Evolutionary conservation across 1,140 invertebrate genomes (phyloP).

Genomic region (Pemphigus obesinymphae): DNA sequence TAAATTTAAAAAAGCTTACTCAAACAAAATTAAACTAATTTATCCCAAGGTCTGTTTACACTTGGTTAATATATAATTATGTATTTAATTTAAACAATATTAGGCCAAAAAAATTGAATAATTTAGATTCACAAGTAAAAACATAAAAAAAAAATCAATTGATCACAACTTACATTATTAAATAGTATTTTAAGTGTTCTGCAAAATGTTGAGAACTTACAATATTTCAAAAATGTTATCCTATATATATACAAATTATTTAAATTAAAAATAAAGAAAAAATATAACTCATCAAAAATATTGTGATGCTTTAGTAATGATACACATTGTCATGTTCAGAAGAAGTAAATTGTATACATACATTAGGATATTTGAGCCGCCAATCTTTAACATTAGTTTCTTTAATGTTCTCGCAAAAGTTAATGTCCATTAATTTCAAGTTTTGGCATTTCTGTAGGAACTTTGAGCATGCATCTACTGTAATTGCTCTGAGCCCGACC

Average conservation of each 20-base stretch:
- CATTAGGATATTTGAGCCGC: constrained; percentile 58
- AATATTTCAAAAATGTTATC: neutral
- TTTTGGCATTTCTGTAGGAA: constrained; percentile 62
- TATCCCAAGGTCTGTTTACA: too few species aligned
- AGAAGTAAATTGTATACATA: constrained; percentile 56
- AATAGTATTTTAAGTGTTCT: neutral
- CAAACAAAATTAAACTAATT: too few species aligned
- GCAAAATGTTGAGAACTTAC: neutral
- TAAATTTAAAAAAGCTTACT: too few species aligned
- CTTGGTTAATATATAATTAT: too few species aligned
- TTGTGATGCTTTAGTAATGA: constrained; percentile 12
- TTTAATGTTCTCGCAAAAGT: constrained; percentile 75
- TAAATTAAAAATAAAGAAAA: neutral
- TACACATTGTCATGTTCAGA: constrained; percentile 47
- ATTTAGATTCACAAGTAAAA: neutral
- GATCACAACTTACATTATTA: neutral
- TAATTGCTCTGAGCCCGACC: constrained; percentile 70
- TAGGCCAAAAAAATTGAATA: neutral
- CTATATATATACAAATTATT: neutral
- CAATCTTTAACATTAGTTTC: constrained; percentile 62
- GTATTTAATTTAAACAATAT: too few species aligned
- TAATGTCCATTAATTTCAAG: constrained; percentile 73
- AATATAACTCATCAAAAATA: neutral
- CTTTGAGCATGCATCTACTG: constrained; percentile 62
- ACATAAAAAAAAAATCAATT: neutral